Percentiles rank a stretch among this genome's conserved stretches.
These are phyloP conservation scores for Fukomys damarensis DNA, from an alignment of 2,113 vertebrate species.

Conservation along the genomic window DNA sequence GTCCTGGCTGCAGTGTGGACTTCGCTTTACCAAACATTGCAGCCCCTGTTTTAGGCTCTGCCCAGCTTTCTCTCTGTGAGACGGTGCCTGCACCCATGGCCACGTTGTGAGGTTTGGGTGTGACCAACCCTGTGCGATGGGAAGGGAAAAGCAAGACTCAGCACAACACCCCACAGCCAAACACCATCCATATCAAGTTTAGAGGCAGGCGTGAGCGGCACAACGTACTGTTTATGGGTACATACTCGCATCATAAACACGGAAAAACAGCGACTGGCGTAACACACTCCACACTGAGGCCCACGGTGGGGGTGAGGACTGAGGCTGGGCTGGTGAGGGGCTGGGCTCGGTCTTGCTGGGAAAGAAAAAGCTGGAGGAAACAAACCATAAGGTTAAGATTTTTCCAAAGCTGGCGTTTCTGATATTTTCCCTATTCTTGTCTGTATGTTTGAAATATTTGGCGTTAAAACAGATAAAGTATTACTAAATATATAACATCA, in stretches of 20 bases:
- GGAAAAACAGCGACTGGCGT: background rate
- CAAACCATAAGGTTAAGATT: background rate
- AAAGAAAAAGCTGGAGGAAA: background rate
- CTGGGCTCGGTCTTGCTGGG: background rate
- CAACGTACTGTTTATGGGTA: background rate
- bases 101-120: background rate
- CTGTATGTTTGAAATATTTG: background rate
- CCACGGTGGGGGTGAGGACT: background rate
- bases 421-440: background rate
- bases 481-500: background rate
- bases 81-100: background rate
- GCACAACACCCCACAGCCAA: too few relatives aligned
- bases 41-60: background rate
- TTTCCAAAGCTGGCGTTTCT: background rate
- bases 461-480: background rate
- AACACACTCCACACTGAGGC: background rate
- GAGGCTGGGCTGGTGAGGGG: fast-evolving
- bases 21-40: background rate
- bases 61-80: background rate
- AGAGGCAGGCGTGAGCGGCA: background rate
- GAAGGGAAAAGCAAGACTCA: background rate
- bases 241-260: background rate
- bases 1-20: fast-evolving
- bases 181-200: background rate
- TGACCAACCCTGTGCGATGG: background rate